Conservation (phyloP, 2,113 vertebrate genomes). For the Perca schrenkii region DNA sequence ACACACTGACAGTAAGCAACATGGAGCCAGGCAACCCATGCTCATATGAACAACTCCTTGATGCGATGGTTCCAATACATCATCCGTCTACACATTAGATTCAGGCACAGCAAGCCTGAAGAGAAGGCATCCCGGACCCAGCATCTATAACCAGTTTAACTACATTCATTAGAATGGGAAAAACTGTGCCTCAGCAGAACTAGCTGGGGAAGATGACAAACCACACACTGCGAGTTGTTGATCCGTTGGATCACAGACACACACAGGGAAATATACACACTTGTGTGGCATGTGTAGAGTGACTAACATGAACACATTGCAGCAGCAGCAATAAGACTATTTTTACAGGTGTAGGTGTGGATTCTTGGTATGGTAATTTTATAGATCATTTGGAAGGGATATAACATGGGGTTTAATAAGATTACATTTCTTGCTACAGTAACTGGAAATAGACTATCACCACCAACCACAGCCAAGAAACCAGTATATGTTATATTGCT, state of each 20-base stretch:
- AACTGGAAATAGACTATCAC: constrained; percentile 35
- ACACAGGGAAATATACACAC: constrained; percentile 2
- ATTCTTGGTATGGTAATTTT: constrained; percentile 54
- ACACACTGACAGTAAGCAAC: constrained; percentile 51
- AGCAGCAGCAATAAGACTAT: constrained; percentile 9
- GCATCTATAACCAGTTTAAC: constrained; percentile 72
- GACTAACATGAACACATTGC: constrained; percentile 11
- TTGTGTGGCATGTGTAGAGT: not conserved
- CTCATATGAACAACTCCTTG: constrained; percentile 71
- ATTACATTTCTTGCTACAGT: constrained; percentile 25
- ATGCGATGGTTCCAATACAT: constrained; percentile 75
- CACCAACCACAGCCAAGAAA: constrained; percentile 19
- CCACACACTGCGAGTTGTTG: constrained; percentile 41
- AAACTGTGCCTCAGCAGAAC: constrained; percentile 63
- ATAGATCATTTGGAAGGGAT: constrained; percentile 51
- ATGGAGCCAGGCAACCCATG: constrained; percentile 49
- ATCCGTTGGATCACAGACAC: constrained; percentile 22
- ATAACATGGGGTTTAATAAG: constrained; percentile 46
- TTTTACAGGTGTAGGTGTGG: constrained; percentile 49
- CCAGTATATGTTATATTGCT: constrained; percentile 18
- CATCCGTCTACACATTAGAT: constrained; percentile 76
- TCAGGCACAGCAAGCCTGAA: constrained; percentile 63
- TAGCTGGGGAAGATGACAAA: constrained; percentile 40
- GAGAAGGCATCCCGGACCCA: constrained; percentile 60
- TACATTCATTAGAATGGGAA: constrained; percentile 70